These are phyloP conservation scores for Solenopsis invicta DNA, from an alignment of 1,140 invertebrate genomes.

Conservation along the genomic window DNA sequence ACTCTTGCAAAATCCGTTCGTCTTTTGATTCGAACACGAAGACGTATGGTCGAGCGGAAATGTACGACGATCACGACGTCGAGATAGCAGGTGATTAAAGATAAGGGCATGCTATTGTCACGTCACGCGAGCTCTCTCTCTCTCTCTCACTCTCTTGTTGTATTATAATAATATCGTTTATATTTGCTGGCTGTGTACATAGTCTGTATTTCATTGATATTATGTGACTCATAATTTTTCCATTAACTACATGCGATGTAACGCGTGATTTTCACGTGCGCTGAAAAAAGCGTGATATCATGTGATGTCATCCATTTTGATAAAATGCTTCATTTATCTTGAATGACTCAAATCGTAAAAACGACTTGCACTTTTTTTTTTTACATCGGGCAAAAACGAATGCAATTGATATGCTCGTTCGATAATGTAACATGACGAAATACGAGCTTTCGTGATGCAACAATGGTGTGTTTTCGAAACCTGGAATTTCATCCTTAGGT, in stretches of 20 bases:
- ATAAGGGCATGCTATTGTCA: not conserved
- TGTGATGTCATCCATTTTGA: not conserved
- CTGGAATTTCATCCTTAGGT: conserved; percentile 28
- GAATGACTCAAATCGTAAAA: not conserved
- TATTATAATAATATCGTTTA: not conserved
- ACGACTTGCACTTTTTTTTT: not conserved
- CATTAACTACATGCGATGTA: not conserved
- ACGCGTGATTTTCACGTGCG: not conserved
- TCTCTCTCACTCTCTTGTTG: not conserved
- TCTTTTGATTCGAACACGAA: conserved; percentile 7
- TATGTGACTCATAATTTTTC: conserved; percentile 11
- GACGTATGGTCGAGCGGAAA: conserved; percentile 1
- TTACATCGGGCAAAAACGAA: not conserved
- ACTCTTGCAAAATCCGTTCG: conserved; percentile 5
- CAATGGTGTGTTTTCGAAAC: not conserved
- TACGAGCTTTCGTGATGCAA: conserved; percentile 14
- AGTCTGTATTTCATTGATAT: not conserved
- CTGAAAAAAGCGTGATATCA: not conserved
- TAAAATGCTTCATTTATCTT: not conserved
- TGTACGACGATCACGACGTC: not conserved
- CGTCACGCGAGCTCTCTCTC: conserved; percentile 2
- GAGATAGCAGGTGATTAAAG: conserved; percentile 11
- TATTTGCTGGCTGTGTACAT: not conserved
- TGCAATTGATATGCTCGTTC: not conserved
- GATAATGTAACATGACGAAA: not conserved